These are phyloP conservation scores for Chesias legatella DNA, from an alignment of 2,888 invertebrate genomes.

Conservation along the genomic window DNA sequence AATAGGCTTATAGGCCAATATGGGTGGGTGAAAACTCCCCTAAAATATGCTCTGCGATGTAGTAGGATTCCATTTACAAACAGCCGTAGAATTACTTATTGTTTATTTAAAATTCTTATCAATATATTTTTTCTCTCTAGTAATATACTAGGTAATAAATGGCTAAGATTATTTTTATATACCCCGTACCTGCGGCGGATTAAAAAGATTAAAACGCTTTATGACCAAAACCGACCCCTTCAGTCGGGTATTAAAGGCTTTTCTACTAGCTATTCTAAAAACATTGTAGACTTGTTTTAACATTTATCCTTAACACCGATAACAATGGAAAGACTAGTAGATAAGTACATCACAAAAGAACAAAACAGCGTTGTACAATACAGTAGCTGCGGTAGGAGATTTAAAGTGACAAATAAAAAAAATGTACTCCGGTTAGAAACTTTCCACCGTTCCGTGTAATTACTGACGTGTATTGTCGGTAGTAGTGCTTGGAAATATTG, in stretches of 20 bases:
- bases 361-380: slow-evolving; percentile 6
- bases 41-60: not conserved
- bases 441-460: no score
- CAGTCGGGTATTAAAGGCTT: no score
- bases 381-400: not conserved
- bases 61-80: not conserved
- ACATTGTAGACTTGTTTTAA: slow-evolving; percentile 1
- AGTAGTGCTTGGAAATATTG: no score
- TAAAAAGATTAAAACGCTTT: no score
- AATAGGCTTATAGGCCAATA: no score
- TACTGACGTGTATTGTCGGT: no score
- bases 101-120: slow-evolving; percentile 8
- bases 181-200: no score
- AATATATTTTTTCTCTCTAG: slow-evolving; percentile 9
- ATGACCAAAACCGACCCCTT: no score
- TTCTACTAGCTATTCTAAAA: not conserved
- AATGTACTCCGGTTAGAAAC: no score
- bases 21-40: no score
- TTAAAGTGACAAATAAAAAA: no score
- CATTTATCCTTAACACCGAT: slow-evolving; percentile 1
- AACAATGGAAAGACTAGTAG: slow-evolving; percentile 10
- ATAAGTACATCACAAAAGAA: slow-evolving; percentile 7
- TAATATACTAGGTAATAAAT: slow-evolving; percentile 18
- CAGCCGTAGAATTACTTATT: slow-evolving; percentile 3
- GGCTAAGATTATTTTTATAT: no score